These are phyloP conservation scores for Coelinius sp. DNA, from an alignment of 2,888 invertebrate genomes.

Conservation along the genomic window DNA sequence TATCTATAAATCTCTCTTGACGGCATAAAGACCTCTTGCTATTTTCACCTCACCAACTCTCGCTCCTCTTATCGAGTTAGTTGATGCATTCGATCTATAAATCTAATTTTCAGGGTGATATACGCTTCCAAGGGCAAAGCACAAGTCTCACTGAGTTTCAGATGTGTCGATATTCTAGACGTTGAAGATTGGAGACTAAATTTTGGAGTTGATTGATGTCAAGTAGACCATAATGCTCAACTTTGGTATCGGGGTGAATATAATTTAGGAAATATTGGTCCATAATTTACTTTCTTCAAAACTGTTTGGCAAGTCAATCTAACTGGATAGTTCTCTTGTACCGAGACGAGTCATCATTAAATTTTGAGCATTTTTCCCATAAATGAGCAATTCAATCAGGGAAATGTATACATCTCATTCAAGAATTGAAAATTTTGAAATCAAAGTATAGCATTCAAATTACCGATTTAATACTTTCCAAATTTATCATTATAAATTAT, in stretches of 20 bases:
- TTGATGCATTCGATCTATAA: not conserved
- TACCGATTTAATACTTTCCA: not conserved
- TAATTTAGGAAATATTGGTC: not conserved
- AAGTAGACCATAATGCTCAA: not conserved
- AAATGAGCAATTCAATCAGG: not conserved
- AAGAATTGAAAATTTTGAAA: too few relatives aligned
- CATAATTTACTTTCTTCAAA: not conserved
- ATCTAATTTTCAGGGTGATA: slow-evolving; percentile 1
- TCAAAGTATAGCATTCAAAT: too few relatives aligned
- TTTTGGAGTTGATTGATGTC: not conserved
- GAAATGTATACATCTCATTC: too few relatives aligned
- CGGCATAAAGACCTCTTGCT: slow-evolving; percentile 36
- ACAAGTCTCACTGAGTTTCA: not conserved
- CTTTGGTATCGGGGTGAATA: not conserved
- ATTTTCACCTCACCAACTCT: not conserved
- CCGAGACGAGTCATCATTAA: not conserved
- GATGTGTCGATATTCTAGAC: not conserved
- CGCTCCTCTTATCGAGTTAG: not conserved
- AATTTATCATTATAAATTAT: not conserved
- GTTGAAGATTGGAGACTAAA: not conserved
- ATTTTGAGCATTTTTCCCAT: not conserved
- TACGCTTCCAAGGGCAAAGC: not conserved
- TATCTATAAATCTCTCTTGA: slow-evolving; percentile 44
- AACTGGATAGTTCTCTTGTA: not conserved
- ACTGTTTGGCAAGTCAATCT: not conserved